Base-by-base conservation (phyloP, 2,797 vertebrate species). In the Thripadectes ignobilis region DNA sequence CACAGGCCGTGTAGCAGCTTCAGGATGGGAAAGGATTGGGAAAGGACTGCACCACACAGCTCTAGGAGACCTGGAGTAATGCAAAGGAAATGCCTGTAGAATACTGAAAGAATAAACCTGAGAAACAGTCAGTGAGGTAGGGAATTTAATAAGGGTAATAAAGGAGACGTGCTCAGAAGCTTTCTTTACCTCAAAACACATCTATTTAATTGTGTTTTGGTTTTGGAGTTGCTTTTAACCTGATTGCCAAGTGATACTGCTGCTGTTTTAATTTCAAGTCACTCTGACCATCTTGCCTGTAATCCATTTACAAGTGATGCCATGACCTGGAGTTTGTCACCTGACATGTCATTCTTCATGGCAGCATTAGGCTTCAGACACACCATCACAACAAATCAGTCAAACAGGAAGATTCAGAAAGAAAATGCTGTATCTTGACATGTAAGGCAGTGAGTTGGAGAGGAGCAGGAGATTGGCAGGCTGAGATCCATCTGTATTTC, bases 171-270 rank as follows among this genome's bases (percentile, higher is more conserved):
- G n/a, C 27, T 78, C 63, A 67, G 67, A 76, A 76, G 67, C 51
- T 91, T 55, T 68, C n/a, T 54, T 93, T 54, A 67, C 63, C 45
- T 78, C 66, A 88, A 79, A 87, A 24, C 59, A 62, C 27, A 51
- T 74, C 69, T 69, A 4, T 81, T 89, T 95, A 59, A 85, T 92
- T 79, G 45, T 67, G n/a, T 19, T 93, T 96, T 91, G 39, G 74
- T 76, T 84, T 65, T 51, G 61, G 14, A 91, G 29, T 66, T 85
- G 74, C 83, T 78, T 93, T 92, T 76, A 89, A 81, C 78, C 69
- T 72, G 80, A 66, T 78, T 94, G 58, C 51, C 54, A 69, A 63
- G 46, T 2, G 10, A 63, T 76, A 55, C 32, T 63, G 16, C 38
- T 90, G 39, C 88, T 87, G 43, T 21, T 76, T 38, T 27, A 55